Evolutionary conservation across 92 coral and sea anemone genomes (phyloP).

Genomic region (Paramuricea clavata): DNA sequence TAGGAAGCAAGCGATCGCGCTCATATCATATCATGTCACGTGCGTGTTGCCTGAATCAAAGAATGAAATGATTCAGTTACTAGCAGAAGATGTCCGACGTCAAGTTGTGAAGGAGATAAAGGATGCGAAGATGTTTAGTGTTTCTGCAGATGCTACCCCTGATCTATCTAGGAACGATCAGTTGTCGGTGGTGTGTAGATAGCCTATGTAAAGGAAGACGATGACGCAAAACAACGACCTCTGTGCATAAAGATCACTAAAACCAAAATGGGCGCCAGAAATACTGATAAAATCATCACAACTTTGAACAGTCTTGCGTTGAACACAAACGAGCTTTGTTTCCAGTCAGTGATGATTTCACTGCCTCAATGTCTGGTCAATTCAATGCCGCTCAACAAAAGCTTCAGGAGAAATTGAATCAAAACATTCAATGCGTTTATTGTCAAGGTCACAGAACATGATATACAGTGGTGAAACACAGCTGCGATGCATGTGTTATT

Average conservation of each 20-base stretch:
- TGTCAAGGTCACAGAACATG: slow-evolving; percentile 26
- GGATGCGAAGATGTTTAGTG: background rate
- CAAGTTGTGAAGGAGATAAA: background rate
- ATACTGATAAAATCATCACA: slow-evolving; percentile 25
- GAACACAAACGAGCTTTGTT: slow-evolving; percentile 22
- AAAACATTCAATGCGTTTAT: slow-evolving; percentile 6
- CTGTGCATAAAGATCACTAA: slow-evolving; percentile 11
- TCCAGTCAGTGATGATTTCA: slow-evolving; percentile 36
- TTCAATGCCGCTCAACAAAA: slow-evolving; percentile 8
- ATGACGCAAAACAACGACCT: background rate
- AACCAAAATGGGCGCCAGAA: slow-evolving; percentile 8
- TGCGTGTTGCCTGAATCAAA: background rate
- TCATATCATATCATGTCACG: slow-evolving; percentile 1
- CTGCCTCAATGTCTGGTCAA: slow-evolving; percentile 33
- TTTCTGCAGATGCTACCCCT: slow-evolving; percentile 26
- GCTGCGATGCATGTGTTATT: slow-evolving; percentile 16
- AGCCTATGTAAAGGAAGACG: background rate
- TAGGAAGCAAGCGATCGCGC: background rate
- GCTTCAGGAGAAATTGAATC: slow-evolving; percentile 18
- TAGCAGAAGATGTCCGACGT: background rate
- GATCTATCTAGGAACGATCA: slow-evolving; percentile 24
- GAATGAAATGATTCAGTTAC: slow-evolving; percentile 11
- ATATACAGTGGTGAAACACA: slow-evolving; percentile 14
- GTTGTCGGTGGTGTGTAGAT: slow-evolving; percentile 11
- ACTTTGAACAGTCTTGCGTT: slow-evolving; percentile 16